Evolutionary conservation across 2,888 invertebrate genomes (phyloP).

Genomic region (Agrypnus murinus): DNA sequence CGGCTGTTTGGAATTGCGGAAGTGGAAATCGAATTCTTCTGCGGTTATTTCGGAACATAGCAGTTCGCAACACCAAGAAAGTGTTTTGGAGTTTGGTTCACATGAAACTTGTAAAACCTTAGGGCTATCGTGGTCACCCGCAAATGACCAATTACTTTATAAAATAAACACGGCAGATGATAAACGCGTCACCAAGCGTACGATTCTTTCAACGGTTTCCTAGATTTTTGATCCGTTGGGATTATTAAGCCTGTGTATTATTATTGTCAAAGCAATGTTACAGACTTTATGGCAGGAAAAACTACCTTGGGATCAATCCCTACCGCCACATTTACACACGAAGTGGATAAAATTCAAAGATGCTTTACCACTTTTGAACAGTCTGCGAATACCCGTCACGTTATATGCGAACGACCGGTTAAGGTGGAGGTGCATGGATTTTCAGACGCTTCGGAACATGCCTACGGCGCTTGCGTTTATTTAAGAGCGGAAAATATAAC

Average conservation of each 20-base stretch:
- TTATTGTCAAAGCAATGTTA: slow-evolving; percentile 37
- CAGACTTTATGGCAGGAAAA: slow-evolving; percentile 44
- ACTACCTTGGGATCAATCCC: slow-evolving; percentile 40
- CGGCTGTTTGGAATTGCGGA: slow-evolving; percentile 33
- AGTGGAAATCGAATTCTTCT: slow-evolving; percentile 36
- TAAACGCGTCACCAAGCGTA: slow-evolving; percentile 34
- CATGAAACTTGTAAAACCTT: slow-evolving; percentile 34
- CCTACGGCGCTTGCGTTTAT: slow-evolving; percentile 56
- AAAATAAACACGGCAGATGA: neutral
- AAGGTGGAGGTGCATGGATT: slow-evolving; percentile 55
- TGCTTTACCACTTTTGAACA: slow-evolving; percentile 12
- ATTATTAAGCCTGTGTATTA: slow-evolving; percentile 33
- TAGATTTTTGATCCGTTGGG: slow-evolving; percentile 43
- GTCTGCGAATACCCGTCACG: slow-evolving; percentile 23
- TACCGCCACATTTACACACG: slow-evolving; percentile 19
- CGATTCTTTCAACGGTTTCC: slow-evolving; percentile 36
- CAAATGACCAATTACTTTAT: slow-evolving; percentile 28
- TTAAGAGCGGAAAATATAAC: slow-evolving; percentile 24
- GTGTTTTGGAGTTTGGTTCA: neutral
- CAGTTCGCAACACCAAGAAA: neutral
- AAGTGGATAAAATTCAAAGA: slow-evolving; percentile 34
- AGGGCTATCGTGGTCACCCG: slow-evolving; percentile 36
- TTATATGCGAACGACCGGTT: neutral
- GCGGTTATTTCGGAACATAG: neutral
- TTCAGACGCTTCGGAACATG: slow-evolving; percentile 55